Evolutionary conservation across 1,140 invertebrate species (phyloP).

Genomic region (Sitobion miscanthi): DNA sequence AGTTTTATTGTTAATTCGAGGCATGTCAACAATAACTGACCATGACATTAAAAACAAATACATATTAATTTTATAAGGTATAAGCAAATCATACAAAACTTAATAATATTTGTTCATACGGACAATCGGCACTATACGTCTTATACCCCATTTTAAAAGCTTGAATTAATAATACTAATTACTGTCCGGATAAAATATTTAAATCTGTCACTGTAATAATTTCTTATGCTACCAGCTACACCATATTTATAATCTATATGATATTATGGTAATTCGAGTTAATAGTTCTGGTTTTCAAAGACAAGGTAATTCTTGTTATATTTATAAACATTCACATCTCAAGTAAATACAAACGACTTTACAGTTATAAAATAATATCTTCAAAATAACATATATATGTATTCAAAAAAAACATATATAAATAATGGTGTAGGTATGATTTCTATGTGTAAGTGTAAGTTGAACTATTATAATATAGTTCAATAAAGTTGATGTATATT

Average conservation of each 20-base stretch:
- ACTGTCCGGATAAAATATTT: background rate
- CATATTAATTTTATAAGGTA: background rate
- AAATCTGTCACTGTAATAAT: background rate
- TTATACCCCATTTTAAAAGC: background rate
- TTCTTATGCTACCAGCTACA: background rate
- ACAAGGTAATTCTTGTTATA: background rate
- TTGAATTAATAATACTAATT: background rate
- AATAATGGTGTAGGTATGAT: background rate
- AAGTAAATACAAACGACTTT: background rate
- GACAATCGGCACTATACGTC: too few species aligned
- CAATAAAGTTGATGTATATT: background rate
- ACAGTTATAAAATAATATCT: background rate
- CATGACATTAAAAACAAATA: background rate
- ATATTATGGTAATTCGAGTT: constrained; percentile 4
- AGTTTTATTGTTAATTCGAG: background rate
- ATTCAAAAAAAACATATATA: background rate
- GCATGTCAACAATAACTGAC: background rate
- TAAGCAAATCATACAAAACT: background rate
- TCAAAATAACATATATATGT: background rate
- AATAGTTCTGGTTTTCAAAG: background rate
- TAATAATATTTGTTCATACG: background rate
- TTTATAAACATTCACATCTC: background rate
- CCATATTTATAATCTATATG: background rate
- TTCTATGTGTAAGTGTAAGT: background rate
- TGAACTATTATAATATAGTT: background rate